Evolutionary conservation across 2,888 invertebrate genomes (phyloP), one percentile per base, ranked within the genome.

Genomic region (Aromia moschata): DNA sequence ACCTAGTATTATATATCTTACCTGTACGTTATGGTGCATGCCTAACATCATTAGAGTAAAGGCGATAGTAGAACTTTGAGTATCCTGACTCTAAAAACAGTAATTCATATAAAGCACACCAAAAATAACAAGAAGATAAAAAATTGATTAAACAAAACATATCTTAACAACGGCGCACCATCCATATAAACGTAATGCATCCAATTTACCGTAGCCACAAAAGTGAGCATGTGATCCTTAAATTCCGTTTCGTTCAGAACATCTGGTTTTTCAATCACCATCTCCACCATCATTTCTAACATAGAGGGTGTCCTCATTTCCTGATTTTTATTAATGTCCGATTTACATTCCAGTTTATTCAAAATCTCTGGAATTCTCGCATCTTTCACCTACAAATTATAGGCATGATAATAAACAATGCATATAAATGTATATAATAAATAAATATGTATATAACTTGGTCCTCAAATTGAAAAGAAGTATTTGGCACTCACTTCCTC

Each of bases 11-110:
- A n/a, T n/a, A n/a, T n/a, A n/a, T n/a, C 45, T 55, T 64, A 67
- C 53, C 52, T 71, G 70, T 53, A 63, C 52, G 17, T 63, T 49
- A 1, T 67, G 69, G 43, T 70, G 60, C 65, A 71, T 67, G 31
- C 69, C 71, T 7, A 71, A 63, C 17, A 67, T 52, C 15, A 67
- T 25, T 15, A 67, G 43, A 2, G 60, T 36, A 12, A 60, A 61
- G 3, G 58, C 53, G 14, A 56, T 30, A 7, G 62, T 53, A 11
- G 60, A 60, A 9, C 65, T 60, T 16, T 60, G 52, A 5, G 71
- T 65, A 46, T 71, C 71, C 65, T 70, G 68, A 33, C 65, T 58
- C 71, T 70, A 51, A 33, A 65, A 33, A 25, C 7, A 25, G 7
- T 25, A 25, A n/a, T n/a, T n/a, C n/a, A n/a, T n/a, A n/a, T n/a